Conservation (phyloP, 1,140 invertebrate genomes). For the Aphelinus atriplicis region DNA sequence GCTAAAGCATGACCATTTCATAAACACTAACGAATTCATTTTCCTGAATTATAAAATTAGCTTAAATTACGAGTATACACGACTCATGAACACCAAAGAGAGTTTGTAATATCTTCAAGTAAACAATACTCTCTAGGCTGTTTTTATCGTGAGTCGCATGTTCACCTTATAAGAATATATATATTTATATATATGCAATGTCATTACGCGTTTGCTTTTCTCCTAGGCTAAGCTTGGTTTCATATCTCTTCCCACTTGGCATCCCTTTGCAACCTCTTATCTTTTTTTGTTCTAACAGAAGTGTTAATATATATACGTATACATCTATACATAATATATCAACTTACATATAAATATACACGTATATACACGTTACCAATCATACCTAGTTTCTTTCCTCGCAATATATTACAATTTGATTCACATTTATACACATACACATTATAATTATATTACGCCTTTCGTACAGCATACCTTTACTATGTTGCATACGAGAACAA, state of each 20-base stretch:
- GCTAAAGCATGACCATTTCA: conserved; percentile 26
- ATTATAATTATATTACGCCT: conserved; percentile 39
- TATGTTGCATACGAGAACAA: conserved; percentile 32
- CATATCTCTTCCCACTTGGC: neutral
- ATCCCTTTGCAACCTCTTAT: conserved; percentile 17
- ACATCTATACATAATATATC: conserved; percentile 17
- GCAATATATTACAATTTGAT: conserved; percentile 53
- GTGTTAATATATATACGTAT: conserved; percentile 23
- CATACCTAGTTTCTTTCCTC: conserved; percentile 31
- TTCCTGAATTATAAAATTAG: conserved; percentile 30
- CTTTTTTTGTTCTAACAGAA: conserved; percentile 16
- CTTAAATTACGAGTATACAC: conserved; percentile 14
- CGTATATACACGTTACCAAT: conserved; percentile 22
- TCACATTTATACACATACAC: conserved; percentile 52
- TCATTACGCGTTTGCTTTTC: conserved; percentile 30
- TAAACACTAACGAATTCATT: conserved; percentile 38
- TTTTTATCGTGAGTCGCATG: conserved; percentile 5
- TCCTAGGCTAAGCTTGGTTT: conserved; percentile 39
- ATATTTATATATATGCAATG: conserved; percentile 33
- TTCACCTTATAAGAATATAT: conserved; percentile 40
- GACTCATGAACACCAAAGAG: conserved; percentile 23
- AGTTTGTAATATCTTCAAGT: neutral
- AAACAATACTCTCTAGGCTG: conserved; percentile 16
- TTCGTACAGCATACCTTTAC: conserved; percentile 14
- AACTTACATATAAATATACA: conserved; percentile 31